Evolutionary conservation across 2,797 vertebrate species (phyloP), one percentile per base, ranked within the genome.

Genomic region (Syncerus caffer): DNA sequence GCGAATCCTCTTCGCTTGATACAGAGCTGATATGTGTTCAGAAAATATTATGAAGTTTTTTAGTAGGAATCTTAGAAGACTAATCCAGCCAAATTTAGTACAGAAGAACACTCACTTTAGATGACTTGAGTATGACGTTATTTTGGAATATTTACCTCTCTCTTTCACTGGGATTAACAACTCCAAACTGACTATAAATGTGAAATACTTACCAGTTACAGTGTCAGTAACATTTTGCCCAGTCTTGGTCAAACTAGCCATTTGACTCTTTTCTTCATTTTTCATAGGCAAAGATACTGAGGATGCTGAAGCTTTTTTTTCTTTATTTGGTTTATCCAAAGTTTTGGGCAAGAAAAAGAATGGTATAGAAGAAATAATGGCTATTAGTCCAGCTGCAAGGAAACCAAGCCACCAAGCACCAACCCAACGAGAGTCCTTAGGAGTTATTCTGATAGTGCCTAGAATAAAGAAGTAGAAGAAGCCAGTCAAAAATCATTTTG

Each of bases 321-420:
- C 45, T 94, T 89, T 62, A 27, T 85, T 78, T 15, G 96, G 96
- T 95, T 98, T 96, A 98, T 99, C 64, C 82, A 99, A 98, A 74
- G 98, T 98, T 94, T 98, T 98, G 6, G 99, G 99, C 97, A 99
- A 96, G 93, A 99, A 99, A 99, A 99, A 99, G 97, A 99, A 99
- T 2, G 99, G 99, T 95, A 99, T 98, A 53, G 99, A 99, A 96
- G 99, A 98, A 2, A 99, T 96, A 71, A 99, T 93, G 74, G 97
- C 99, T 55, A 98, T 82, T n/a, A 93, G 38, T 57, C 99, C 99
- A 31, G 98, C 98, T 58, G 99, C 97, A 93, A 99, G 92, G 98
- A 99, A 99, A 55, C 99, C 98, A 67, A 99, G 98, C 99, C 99
- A 99, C 99, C 99, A 99, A 0, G 99, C 99, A 21, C 99, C 99